These are phyloP conservation scores for Odobenus rosmarus DNA, from an alignment of 2,113 vertebrate genomes.

Conservation along the genomic window DNA sequence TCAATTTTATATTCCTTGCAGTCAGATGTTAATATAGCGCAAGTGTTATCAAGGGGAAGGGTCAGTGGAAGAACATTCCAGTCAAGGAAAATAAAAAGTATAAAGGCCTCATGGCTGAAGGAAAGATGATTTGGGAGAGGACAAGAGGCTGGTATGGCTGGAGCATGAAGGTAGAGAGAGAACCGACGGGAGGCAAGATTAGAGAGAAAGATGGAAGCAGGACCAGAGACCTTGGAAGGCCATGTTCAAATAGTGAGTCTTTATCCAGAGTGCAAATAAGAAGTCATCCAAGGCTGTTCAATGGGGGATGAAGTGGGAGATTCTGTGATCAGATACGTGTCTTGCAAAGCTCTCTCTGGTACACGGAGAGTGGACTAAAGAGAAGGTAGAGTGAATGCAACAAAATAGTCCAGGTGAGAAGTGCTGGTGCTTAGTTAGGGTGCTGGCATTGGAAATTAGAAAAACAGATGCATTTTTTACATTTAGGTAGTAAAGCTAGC, in stretches of 20 bases:
- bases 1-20: too few species aligned
- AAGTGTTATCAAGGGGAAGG: background rate
- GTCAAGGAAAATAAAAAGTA: background rate
- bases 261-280: background rate
- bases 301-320: background rate
- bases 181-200: background rate
- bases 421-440: background rate
- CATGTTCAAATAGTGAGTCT: background rate
- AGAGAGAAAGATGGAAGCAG: background rate
- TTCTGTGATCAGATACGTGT: background rate
- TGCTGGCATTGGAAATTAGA: background rate
- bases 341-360: background rate
- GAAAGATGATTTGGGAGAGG: background rate
- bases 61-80: background rate
- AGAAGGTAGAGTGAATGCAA: background rate
- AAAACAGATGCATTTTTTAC: background rate
- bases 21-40: too few species aligned
- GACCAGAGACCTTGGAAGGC: background rate
- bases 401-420: background rate
- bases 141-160: background rate
- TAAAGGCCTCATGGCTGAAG: background rate
- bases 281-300: background rate
- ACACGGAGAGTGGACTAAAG: background rate
- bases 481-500: background rate
- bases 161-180: too few species aligned